Base-by-base conservation (phyloP, 2,888 invertebrate genomes). In the Silvanus unidentatus region DNA sequence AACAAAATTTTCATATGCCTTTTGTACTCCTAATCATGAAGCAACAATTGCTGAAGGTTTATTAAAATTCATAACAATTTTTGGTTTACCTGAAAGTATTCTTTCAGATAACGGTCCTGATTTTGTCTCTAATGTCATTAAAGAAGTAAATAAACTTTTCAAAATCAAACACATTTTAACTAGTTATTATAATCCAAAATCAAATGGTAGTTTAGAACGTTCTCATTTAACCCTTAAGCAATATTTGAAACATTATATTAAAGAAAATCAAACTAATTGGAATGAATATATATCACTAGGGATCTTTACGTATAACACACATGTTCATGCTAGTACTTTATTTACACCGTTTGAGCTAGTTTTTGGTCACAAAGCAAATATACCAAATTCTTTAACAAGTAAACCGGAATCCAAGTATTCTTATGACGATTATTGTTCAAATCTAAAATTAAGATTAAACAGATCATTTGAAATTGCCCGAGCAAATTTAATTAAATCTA, bases 51-150 rank as follows among this genome's bases (percentile, higher is more conserved):
- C 65, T 3, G 49, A 58, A 11, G 35, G 46, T 22, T 45, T 70
- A 2, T 37, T 63, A 6, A 54, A 65, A 32, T 62, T 66, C 32
- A 63, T 66, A 10, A 55, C 63, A 3, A 40, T 59, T 2, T 66
- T 68, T 45, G 68, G 68, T 9, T 63, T 68, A 8, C 67, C 70
- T 1, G 59, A 64, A 49, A 42, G 42, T 3, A 55, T 69, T 22
- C 42, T 72, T 1, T 60, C 69, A 0, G 71, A 73, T 47, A 63
- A 66, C 58, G 71, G 67, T 1, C 55, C 60, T 8, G 59, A 69
- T 41, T 69, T 70, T 45, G 63, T 51, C 4, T 63, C 65, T 1
- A 49, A 64, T 6, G 16, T 67, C 38, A 48, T 69, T 2, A 60
- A 62, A 55, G 52, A 66, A 52, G 14, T 64, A 22, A 49, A 49